A percentile compares a stretch with the other conserved stretches of the same genome.
These are phyloP conservation scores for Sterrhoptilus dennistouni DNA, from an alignment of 2,113 vertebrate genomes.

Conservation along the genomic window DNA sequence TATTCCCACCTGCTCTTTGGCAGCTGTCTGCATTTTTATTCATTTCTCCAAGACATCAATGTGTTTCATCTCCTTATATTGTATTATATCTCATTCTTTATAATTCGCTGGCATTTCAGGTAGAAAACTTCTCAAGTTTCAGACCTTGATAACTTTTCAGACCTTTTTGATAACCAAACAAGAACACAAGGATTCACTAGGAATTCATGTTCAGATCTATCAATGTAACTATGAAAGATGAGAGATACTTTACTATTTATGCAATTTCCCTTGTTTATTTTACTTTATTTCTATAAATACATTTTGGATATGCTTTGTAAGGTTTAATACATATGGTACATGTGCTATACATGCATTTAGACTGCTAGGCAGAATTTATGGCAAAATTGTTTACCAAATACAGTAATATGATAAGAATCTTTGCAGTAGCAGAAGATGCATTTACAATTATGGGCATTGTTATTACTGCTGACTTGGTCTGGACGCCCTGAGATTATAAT, in stretches of 20 bases:
- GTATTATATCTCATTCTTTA: background rate
- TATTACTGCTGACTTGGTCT: background rate
- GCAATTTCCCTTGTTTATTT: background rate
- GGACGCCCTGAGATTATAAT: background rate
- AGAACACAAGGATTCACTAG: background rate
- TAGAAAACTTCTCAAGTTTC: background rate
- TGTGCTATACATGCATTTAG: background rate
- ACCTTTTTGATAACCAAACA: background rate
- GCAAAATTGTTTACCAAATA: background rate
- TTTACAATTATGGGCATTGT: background rate
- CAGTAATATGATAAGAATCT: background rate
- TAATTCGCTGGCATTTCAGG: background rate
- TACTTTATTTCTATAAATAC: background rate
- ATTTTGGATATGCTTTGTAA: background rate
- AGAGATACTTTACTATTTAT: background rate
- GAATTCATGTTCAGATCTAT: background rate
- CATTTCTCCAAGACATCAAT: background rate
- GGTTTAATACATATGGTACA: background rate
- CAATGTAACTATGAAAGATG: background rate
- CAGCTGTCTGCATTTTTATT: background rate
- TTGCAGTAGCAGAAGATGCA: background rate
- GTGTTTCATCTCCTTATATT: background rate
- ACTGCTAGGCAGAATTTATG: background rate
- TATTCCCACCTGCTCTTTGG: background rate
- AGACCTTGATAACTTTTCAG: background rate